Base-by-base conservation (phyloP, 1,140 invertebrate genomes). In the Sitophilus oryzae region DNA sequence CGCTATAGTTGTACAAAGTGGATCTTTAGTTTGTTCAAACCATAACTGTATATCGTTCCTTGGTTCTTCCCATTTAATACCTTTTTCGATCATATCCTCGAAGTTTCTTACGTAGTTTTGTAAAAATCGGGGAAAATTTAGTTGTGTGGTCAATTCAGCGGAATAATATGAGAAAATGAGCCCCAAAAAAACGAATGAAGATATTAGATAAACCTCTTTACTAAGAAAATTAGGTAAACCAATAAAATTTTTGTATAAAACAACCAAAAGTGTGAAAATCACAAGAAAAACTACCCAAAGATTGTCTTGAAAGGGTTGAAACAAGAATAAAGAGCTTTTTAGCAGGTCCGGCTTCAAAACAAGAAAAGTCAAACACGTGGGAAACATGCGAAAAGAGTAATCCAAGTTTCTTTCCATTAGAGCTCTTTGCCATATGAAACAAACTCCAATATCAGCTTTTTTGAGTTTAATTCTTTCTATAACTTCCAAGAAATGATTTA, bases 401-500 rank as follows among this genome's bases (percentile, higher is more conserved):
- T 41, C 44, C 18, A 55, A 1, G 8, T 23, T 36, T 25, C 14
- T 15, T 16, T 55, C 53, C 22, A 55, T 42, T 30, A 55, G 42
- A 20, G 18, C 36, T 21, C 53, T 47, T 36, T 55, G 53, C 53
- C 53, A 55, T 5, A 55, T 11, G 19, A 49, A 47, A 36, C 53
- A 55, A 15, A 55, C 30, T 0, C 34, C 53, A 19, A 55, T 55
- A 21, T 55, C 53, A 6, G 46, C 36, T 34, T 55, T 41, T 23
- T 47, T 18, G 3, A 3, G 41, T 35, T 47, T n/a, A 10, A 55
- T 21, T 4, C n/a, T 30, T 20, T 41, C 15, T 10, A 55, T 35
- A 2, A 34, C 36, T 15, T 37, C 20, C 11, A 48, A 21, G 22
- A 55, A 55, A 10, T 55, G 41, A 18, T 55, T 55, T 20, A 41